Base-by-base conservation (phyloP, 2,797 vertebrate genomes). In the Neopelma chrysocephalum region DNA sequence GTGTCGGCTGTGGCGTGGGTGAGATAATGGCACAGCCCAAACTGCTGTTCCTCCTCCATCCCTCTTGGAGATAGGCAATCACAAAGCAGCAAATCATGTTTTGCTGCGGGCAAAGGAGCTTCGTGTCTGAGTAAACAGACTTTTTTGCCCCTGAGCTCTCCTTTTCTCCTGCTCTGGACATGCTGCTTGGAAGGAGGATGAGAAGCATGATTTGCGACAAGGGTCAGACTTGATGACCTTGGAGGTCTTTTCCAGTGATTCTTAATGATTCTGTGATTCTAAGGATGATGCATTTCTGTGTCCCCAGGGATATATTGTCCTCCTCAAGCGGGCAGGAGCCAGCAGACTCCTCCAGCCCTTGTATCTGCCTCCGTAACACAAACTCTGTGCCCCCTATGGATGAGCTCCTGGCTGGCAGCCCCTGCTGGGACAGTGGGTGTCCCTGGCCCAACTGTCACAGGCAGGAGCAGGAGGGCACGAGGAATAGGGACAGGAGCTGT, bases 41-140 rank as follows among this genome's bases (percentile, higher is more conserved):
- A 7, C 54, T 9, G 2, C 87, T 11, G 22, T 51, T 58, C 40
- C 26, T 45, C 57, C 48, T 27, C 42, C 1, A 1, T 20, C 38
- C 0, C 8, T 29, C 72, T 56, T 19, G 29, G 62, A 76, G 89
- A 36, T 22, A 25, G 0, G 0, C 42, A 34, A 14, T 17, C 2
- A 1, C 64, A 56, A 26, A 54, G 86, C 64, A 42, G 76, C 54
- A 18, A 15, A 34, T 53, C 61, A 0, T 27, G 5, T 36, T 87
- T 61, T 76, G 48, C 66, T 57, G 50, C 6, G 23, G 70, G 20
- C 23, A 8, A 29, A 82, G 78, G 45, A 78, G n/a, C 42, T 72
- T 51, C 47, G 32, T 77, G 23, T 42, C 43, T 22, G 17, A 53
- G 70, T 36, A 82, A 87, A 83, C 1, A 25, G 68, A 12, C 10